A percentile compares a stretch with the other conserved stretches of the same genome.
phyloP scores from a whole-genome alignment of 2,113 vertebrate genomes.

The Rhinopithecus roxellana region DNA sequence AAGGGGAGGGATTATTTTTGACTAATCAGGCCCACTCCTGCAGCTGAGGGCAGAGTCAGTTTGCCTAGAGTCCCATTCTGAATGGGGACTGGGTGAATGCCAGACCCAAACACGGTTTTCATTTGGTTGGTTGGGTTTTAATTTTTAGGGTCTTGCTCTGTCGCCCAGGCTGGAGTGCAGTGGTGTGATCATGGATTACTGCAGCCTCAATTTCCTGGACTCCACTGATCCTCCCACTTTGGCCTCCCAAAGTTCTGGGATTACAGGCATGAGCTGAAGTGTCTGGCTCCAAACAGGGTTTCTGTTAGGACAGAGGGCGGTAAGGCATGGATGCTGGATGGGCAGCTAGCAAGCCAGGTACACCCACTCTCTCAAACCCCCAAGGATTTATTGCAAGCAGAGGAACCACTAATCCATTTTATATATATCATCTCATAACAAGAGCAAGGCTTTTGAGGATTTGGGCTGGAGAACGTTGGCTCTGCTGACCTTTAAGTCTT shows the following conservation, averaged over 20 bases:
- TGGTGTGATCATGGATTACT: too few relatives aligned
- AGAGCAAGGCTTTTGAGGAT: background rate
- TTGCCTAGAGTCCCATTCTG: background rate
- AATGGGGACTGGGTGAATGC: background rate
- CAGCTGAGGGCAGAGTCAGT: background rate
- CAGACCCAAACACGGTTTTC: rapidly evolving
- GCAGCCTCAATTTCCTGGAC: too few relatives aligned
- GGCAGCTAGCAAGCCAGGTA: background rate
- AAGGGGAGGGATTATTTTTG: background rate
- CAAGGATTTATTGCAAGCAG: background rate
- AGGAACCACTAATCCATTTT: background rate
- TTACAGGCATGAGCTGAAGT: too few relatives aligned
- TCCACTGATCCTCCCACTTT: too few relatives aligned
- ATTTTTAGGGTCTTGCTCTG: too few relatives aligned
- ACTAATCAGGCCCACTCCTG: background rate
- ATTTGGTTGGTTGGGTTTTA: too few relatives aligned
- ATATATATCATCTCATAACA: background rate
- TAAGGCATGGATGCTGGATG: background rate
- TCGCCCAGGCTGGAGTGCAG: too few relatives aligned
- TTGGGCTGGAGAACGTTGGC: background rate
- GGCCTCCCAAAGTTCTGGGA: too few relatives aligned
- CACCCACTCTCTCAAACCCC: background rate
- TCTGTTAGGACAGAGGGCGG: background rate
- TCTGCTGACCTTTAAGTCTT: constrained; percentile 26
- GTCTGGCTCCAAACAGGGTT: too few relatives aligned